Percentiles rank a stretch among this genome's conserved stretches.
These are phyloP conservation scores for Scolopax bukidnonensis DNA, from an alignment of 2,797 vertebrate species.

Conservation along the genomic window DNA sequence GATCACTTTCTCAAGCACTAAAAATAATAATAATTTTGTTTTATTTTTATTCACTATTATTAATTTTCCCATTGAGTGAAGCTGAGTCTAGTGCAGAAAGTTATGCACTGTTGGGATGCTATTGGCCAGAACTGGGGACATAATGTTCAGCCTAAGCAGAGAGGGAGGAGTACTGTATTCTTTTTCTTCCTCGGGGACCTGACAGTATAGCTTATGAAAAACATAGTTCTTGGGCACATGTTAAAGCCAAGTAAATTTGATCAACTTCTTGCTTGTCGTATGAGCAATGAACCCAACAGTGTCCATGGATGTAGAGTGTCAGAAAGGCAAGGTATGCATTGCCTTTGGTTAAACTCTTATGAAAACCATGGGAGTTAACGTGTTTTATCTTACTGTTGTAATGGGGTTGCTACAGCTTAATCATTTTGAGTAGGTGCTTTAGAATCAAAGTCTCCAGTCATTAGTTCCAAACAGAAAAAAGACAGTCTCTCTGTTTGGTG, in stretches of 20 bases:
- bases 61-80: neutral
- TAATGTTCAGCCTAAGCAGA: neutral
- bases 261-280: neutral
- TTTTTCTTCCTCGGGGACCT: neutral
- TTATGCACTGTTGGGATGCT: neutral
- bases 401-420: neutral
- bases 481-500: neutral
- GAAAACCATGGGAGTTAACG: accelerated
- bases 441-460: neutral
- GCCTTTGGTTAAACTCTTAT: neutral
- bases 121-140: neutral
- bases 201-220: neutral
- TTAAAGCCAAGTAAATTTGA: neutral
- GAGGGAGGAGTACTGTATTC: neutral
- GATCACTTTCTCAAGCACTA: neutral
- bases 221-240: accelerated
- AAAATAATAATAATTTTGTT: neutral
- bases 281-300: neutral
- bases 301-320: neutral
- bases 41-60: neutral
- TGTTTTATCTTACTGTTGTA: neutral
- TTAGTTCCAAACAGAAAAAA: neutral
- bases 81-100: neutral
- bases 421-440: neutral
- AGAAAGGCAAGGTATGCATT: neutral